These are phyloP conservation scores for Muraenolepis orangiensis DNA, from an alignment of 2,797 vertebrate genomes.

Conservation along the genomic window DNA sequence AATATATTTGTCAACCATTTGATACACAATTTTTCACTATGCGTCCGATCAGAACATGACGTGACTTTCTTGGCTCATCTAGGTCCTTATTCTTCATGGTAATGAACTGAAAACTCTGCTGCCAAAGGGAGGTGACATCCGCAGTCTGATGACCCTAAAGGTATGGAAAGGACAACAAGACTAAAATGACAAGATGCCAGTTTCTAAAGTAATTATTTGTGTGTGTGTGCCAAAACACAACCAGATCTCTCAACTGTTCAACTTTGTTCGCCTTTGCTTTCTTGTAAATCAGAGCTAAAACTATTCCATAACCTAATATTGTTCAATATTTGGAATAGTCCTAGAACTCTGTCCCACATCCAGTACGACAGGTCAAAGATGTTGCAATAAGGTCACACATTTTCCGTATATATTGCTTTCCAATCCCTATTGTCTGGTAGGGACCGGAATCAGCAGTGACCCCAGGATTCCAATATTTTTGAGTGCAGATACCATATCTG, in stretches of 20 bases:
- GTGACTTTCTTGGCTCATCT: conserved; percentile 13
- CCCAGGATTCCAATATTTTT: too few relatives aligned
- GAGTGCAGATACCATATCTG: too few relatives aligned
- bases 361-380: too few relatives aligned
- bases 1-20: too few relatives aligned
- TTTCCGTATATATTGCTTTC: too few relatives aligned
- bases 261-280: neutral
- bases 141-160: conserved; percentile 82
- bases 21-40: too few relatives aligned
- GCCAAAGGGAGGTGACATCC: conserved; percentile 84
- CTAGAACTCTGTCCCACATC: too few relatives aligned
- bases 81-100: conserved; percentile 90
- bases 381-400: too few relatives aligned
- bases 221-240: neutral
- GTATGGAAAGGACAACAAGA: conserved; percentile 57
- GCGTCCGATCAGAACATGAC: neutral
- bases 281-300: neutral
- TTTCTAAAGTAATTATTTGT: neutral
- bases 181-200: neutral
- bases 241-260: neutral
- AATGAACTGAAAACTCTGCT: conserved; percentile 82
- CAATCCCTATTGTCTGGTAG: too few relatives aligned
- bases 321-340: neutral
- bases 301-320: neutral
- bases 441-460: too few relatives aligned